Base-by-base conservation (phyloP, 2,113 vertebrate genomes). In the Illadopsis cleaveri region DNA sequence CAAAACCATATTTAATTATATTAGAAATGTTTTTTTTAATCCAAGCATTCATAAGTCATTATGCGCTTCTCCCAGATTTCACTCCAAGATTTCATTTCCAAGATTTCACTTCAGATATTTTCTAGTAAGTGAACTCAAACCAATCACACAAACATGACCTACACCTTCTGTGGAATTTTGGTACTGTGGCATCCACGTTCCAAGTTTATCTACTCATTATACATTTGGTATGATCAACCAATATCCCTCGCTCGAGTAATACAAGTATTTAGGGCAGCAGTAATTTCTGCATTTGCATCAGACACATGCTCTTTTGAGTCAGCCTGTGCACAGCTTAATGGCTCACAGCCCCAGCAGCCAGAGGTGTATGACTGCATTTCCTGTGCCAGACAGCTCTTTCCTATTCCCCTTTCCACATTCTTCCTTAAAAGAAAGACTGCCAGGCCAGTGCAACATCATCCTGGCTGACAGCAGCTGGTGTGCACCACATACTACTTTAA, bases 201-300 rank as follows among this genome's bases (percentile, higher is more conserved):
- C 56, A 69, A 61, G 25, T 31, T 78, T 21, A 62, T 44, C 31
- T 64, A 45, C 35, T 42, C 13, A 33, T 70, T 20, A 40, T 9
- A 31, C 5, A 4, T 65, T 76, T 85, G 35, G 51, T 25, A 57
- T 31, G 31, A 66, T 27, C 14, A 73, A 35, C 12, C 33, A 58
- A 12, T 2, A 6, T 5, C 27, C 19, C 24, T 22, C 2, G 0
- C 20, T 68, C 2, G 4, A 44, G 20, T 1, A 56, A 40, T 8
- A 3, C 33, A 56, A 15, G 19, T 31, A 57, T 57, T 73, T 37
- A 47, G 40, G 27, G 37, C 15, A 89, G 45, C 28, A 79, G 44
- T n/a, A n/a, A 81, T 25, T 73, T 70, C 6, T 50, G 58, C 30
- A 60, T 53, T 80, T 50, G n/a, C 25, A 60, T 16, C 18, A 89